Base-by-base conservation (phyloP, 2,113 vertebrate species). In the Bos indicus region DNA sequence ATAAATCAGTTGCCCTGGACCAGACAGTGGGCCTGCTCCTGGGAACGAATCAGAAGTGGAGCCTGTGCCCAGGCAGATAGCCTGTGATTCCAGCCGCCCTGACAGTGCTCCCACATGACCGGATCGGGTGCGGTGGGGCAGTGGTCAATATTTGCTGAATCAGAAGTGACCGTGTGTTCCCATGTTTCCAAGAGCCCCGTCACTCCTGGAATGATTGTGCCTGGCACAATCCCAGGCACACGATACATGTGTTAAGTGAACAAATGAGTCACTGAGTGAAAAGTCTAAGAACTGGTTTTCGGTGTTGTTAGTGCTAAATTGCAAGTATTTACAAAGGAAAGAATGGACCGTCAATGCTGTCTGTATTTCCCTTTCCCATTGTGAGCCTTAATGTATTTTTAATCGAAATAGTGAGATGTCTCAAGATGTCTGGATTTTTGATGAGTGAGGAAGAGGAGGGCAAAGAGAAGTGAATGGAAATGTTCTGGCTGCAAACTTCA, bases 351-450 rank as follows among this genome's bases (percentile, higher is more conserved):
- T 88, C 1, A 0, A 30, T 46, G 36, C 26, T 16, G 57, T 36
- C 40, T 43, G 30, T 90, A 23, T 54, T 12, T 40, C 40, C 40
- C 40, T 71, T n/a, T 97, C 48, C 5, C 10, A 64, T 48, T 30
- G 10, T 71, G 60, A 74, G 9, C 57, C 48, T 93, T 90, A 23
- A 23, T 78, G 46, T 67, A 62, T 30, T 60, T 88, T 81, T 52
- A 95, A 56, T 74, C 6, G n/a, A 93, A 88, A 87, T 91, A 46
- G 83, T 46, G 40, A 93, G 26, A 30, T 17, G 51, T 67, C 48
- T 33, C 64, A 25, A 93, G 26, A 26, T 23, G 51, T 59, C 28
- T 33, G 12, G 9, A 54, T 59, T 93, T 95, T 19, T 33, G 62
- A 48, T 64, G 51, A n/a, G 48, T 11, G 14, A 93, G 57, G 51